Evolutionary conservation across 2,888 invertebrate species (phyloP).

Genomic region (Empis livida): DNA sequence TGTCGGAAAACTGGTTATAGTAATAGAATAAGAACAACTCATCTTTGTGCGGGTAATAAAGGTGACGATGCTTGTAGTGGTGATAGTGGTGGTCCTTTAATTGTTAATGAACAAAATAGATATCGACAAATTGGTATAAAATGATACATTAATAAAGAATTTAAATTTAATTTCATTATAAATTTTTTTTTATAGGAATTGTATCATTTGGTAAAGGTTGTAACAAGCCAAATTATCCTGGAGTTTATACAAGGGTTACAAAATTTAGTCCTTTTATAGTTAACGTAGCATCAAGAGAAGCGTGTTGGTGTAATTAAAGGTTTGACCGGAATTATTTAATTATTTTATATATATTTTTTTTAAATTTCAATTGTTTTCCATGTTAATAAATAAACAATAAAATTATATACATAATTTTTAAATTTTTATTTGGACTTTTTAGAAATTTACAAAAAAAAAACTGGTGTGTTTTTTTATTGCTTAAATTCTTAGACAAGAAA

Average conservation of each 20-base stretch:
- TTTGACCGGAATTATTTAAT: no score
- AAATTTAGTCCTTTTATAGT: neutral
- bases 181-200: conserved; percentile 16
- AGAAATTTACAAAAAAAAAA: no score
- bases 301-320: neutral
- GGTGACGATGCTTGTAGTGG: conserved; percentile 18
- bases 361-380: no score
- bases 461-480: no score
- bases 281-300: neutral
- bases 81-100: conserved; percentile 32
- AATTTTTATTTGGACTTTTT: no score
- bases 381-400: no score
- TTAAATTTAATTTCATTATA: neutral
- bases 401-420: no score
- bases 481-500: no score
- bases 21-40: conserved; percentile 7
- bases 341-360: no score
- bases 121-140: conserved; percentile 25
- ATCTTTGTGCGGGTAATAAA: conserved; percentile 10
- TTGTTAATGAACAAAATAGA: conserved; percentile 20
- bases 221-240: conserved; percentile 27
- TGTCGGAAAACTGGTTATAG: conserved; percentile 9
- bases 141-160: neutral
- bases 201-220: conserved; percentile 32
- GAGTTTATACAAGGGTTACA: conserved; percentile 29